Percentiles rank a stretch among this genome's conserved stretches.
These are phyloP conservation scores for Meloidogyne hapla DNA, from an alignment of 1,140 invertebrate genomes.

Conservation along the genomic window DNA sequence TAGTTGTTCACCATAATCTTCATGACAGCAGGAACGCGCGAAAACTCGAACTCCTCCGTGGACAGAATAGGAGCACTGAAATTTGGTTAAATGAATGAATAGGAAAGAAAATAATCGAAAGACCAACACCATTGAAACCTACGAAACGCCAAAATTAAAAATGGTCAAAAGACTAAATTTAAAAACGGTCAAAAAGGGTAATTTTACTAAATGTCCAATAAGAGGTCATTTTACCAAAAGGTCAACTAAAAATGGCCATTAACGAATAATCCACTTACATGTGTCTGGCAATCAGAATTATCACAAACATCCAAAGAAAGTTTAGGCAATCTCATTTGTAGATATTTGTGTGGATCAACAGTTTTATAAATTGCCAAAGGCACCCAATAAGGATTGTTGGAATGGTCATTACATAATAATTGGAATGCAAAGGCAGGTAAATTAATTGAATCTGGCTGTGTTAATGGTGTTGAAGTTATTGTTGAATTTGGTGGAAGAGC, in stretches of 20 bases:
- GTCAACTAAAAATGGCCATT: too few species aligned
- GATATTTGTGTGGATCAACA: conserved; percentile 46
- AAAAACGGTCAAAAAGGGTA: too few species aligned
- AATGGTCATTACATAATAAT: conserved; percentile 26
- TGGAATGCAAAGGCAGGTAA: conserved; percentile 28
- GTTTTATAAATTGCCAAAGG: conserved; percentile 49
- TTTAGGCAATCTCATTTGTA: conserved; percentile 46
- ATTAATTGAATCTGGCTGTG: conserved; percentile 7
- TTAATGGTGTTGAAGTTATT: conserved; percentile 32
- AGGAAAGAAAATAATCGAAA: too few species aligned
- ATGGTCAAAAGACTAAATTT: not conserved
- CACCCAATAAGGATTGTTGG: conserved; percentile 26
- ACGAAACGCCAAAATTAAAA: not conserved
- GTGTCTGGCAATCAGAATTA: conserved; percentile 36
- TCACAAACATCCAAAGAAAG: conserved; percentile 35
- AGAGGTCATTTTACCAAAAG: too few species aligned
- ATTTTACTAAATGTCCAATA: too few species aligned
- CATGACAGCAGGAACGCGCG: conserved; percentile 31
- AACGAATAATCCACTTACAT: conserved; percentile 19
- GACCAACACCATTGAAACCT: too few species aligned
- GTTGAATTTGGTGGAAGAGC: conserved; percentile 48
- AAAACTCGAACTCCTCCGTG: conserved; percentile 30
- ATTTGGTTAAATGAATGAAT: too few species aligned
- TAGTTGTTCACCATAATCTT: not conserved
- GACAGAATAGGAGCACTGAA: conserved; percentile 44